Evolutionary conservation across 2,888 invertebrate species (phyloP).

Genomic region (Heliconius aoede): DNA sequence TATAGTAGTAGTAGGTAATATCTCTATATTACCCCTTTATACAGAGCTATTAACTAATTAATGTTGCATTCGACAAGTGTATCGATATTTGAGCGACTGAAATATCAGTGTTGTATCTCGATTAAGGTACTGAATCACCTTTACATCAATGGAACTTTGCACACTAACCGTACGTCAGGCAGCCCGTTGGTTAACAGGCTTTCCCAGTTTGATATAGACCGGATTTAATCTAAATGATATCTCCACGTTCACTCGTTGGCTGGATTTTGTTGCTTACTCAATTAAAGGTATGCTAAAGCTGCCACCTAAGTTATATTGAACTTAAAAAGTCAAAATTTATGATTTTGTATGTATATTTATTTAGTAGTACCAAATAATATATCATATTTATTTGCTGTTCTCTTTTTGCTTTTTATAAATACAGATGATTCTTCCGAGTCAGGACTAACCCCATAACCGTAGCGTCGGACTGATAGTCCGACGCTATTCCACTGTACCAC

Average conservation of each 20-base stretch:
- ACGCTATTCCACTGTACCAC: no score
- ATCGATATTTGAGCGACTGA: not conserved
- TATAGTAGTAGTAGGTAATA: no score
- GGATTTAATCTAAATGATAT: constrained; percentile 12
- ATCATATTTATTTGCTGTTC: no score
- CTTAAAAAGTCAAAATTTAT: no score
- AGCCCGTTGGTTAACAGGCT: constrained; percentile 73
- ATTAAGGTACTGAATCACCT: constrained; percentile 60
- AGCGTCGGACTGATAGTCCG: no score
- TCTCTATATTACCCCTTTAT: no score
- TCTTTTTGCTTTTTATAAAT: no score
- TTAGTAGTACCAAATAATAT: no score
- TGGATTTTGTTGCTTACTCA: not conserved
- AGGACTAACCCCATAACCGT: no score
- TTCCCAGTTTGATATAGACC: constrained; percentile 42
- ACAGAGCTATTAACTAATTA: no score
- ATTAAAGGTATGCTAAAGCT: not conserved
- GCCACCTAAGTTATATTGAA: not conserved
- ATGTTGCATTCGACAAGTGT: not conserved
- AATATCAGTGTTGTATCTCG: constrained; percentile 45
- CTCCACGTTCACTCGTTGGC: not conserved
- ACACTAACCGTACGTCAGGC: constrained; percentile 64
- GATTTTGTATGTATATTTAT: no score
- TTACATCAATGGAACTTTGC: constrained; percentile 71
- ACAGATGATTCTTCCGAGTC: no score